A percentile compares a stretch with the other conserved stretches of the same genome.
Conservation (phyloP, 2,797 vertebrate species). For the Eurystomus glaucurus region DNA sequence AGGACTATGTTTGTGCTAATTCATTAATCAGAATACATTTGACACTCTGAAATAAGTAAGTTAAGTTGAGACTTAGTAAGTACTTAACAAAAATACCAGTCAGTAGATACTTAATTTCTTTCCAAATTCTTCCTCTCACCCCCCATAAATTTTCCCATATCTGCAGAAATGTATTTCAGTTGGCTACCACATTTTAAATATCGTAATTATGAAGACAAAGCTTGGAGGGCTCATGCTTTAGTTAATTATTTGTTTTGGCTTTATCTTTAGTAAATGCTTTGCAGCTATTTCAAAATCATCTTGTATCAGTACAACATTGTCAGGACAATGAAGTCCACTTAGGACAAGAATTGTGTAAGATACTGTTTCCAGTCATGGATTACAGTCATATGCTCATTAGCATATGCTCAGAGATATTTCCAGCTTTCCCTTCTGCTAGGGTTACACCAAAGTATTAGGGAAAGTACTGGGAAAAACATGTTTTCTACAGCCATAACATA, state of each 20-base stretch:
- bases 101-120: neutral
- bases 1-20: neutral
- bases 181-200: neutral
- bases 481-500: neutral
- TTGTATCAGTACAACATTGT: neutral
- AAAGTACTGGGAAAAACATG: neutral
- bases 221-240: neutral
- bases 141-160: neutral
- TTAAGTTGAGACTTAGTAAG: neutral
- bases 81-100: neutral
- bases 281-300: neutral
- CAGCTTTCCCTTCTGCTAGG: neutral
- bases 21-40: neutral
- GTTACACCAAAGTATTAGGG: accelerated
- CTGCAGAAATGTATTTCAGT: neutral
- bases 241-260: neutral
- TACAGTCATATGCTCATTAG: neutral
- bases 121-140: neutral
- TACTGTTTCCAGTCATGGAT: neutral
- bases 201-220: neutral
- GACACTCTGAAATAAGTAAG: neutral
- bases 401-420: neutral
- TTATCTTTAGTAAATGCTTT: neutral
- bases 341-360: neutral
- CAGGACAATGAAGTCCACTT: neutral